phyloP scores from a whole-genome alignment of 2,888 invertebrate species.

The Sphaeridia pumilis region DNA sequence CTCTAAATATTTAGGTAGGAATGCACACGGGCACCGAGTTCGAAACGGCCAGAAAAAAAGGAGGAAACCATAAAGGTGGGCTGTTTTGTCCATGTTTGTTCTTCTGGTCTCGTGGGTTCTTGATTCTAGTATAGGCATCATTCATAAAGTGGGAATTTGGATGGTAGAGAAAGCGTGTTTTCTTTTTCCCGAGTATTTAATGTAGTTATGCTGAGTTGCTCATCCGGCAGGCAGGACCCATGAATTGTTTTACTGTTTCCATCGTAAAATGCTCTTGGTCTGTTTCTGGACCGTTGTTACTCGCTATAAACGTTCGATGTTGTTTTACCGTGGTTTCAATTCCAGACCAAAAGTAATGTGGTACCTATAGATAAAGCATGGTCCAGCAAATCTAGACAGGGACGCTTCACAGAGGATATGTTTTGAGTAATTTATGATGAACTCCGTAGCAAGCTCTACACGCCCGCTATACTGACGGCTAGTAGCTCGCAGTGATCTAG shows the following conservation, averaged over 20 bases:
- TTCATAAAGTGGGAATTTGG: background rate
- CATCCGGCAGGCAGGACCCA: background rate
- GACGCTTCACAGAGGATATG: background rate
- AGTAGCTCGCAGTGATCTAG: too few relatives aligned
- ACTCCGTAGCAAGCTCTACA: background rate
- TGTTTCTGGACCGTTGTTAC: background rate
- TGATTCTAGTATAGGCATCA: background rate
- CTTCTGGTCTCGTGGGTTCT: background rate
- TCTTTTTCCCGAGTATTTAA: background rate
- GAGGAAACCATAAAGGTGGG: too few relatives aligned
- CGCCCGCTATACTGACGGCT: too few relatives aligned
- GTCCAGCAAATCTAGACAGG: too few relatives aligned
- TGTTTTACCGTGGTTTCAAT: too few relatives aligned
- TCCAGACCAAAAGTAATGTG: too few relatives aligned
- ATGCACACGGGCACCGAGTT: too few relatives aligned
- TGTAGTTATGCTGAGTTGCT: constrained; percentile 1
- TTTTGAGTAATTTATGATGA: constrained; percentile 2
- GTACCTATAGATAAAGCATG: too few relatives aligned
- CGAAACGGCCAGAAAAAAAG: too few relatives aligned
- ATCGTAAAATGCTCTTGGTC: background rate
- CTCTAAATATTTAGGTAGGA: too few relatives aligned
- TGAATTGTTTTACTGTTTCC: background rate
- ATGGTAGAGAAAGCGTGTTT: background rate
- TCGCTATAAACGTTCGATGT: too few relatives aligned
- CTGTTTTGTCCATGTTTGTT: background rate